phyloP scores from a whole-genome alignment of 2,113 vertebrate genomes.

The Psilopogon haemacephalus region DNA sequence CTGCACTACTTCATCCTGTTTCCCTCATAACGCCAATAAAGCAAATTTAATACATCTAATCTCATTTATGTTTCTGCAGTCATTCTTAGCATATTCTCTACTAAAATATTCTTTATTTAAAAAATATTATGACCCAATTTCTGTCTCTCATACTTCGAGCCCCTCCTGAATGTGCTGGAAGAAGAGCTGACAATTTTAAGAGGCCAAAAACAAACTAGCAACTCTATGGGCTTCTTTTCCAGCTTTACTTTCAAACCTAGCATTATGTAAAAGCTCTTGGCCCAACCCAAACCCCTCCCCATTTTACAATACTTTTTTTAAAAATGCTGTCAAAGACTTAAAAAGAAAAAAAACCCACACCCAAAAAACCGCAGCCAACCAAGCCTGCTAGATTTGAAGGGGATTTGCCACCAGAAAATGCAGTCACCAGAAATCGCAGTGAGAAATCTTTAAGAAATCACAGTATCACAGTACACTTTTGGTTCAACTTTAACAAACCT shows the following conservation, averaged over 20 bases:
- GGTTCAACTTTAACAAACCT: fast-evolving
- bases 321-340: not conserved
- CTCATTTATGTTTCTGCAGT: not conserved
- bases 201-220: no score
- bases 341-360: no score
- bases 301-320: not conserved
- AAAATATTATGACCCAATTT: not conserved
- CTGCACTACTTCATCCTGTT: not conserved
- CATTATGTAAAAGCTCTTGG: no score
- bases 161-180: not conserved
- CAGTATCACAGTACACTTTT: fast-evolving
- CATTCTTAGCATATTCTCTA: not conserved
- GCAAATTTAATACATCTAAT: not conserved
- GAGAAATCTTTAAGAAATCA: fast-evolving
- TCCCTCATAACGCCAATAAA: not conserved
- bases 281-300: not conserved
- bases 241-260: not conserved
- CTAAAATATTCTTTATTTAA: not conserved
- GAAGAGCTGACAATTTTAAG: not conserved
- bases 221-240: fast-evolving
- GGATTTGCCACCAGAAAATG: no score
- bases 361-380: no score
- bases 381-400: fast-evolving
- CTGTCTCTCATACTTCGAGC: not conserved
- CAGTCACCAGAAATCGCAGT: no score